Evolutionary conservation across 1,140 invertebrate genomes (phyloP), one percentile per base, ranked within the genome.

Genomic region (Delia radicum): DNA sequence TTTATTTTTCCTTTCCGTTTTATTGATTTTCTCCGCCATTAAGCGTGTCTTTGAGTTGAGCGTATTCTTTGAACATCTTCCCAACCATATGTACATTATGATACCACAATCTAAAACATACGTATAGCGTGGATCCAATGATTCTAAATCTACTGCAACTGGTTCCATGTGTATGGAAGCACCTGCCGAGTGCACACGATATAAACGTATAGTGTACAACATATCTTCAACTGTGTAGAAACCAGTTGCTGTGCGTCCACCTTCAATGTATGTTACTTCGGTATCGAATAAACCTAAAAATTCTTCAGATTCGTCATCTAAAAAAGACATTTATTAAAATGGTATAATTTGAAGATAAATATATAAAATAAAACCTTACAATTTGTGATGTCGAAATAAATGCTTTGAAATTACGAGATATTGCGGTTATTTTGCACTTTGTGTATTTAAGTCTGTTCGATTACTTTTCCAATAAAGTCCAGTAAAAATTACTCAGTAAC

Each of bases 1-100:
- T 84, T 94, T 94, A 81, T 96, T 96, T 86, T 99, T 99, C 21
- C 98, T 88, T 87, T 99, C 98, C 85, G 98, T 96, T 88, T 99
- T 99, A 85, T 99, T 99, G 42, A 99, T 97, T 87, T 99, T 99
- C 86, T 99, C 98, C 2, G 97, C 95, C 89, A 99, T 93, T 3
- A 99, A 87, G 72, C 98, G 91, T 0, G 96, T 93, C 88, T 99
- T 99, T 0, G 96, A 98, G 82, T 96, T 96, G 0, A 99, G 89
- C 0, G 97, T 98, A 81, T 96, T 97, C 87, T 98, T 99, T 0
- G 96, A 93, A 81, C 93, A 94, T 77, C 93, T 93, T 12, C 98
- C 97, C 85, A 92, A 93, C 97, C 98, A 99, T 75, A 99, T 90
- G 86, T 92, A 98, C 77, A 99, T 94, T 81, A 92, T 92, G 65